Evolutionary conservation across 2,113 vertebrate species (phyloP).

Genomic region (Pithys albifrons): DNA sequence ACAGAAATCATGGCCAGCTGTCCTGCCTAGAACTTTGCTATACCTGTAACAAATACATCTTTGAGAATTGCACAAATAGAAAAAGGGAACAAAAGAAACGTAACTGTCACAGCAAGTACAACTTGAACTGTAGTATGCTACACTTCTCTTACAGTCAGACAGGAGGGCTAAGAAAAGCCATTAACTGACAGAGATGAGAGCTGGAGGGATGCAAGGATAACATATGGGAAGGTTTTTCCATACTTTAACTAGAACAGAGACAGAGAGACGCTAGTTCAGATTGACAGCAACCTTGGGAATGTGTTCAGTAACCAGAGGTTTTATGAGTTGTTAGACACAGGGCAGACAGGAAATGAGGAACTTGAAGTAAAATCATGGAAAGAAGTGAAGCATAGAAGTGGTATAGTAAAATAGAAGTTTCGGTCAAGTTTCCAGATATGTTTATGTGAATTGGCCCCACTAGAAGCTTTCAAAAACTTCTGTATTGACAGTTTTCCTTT

Average conservation of each 20-base stretch:
- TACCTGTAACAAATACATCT: neutral
- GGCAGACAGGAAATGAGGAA: neutral
- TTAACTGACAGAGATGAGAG: neutral
- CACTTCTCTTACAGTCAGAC: fast-evolving
- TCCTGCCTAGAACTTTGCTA: neutral
- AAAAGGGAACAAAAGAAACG: neutral
- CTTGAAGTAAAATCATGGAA: neutral
- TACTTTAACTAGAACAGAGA: neutral
- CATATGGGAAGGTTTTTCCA: neutral
- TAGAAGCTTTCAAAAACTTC: neutral
- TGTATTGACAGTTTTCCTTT: neutral
- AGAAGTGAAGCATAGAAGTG: neutral
- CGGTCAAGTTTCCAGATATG: neutral
- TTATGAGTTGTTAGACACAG: neutral
- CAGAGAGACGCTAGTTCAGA: neutral
- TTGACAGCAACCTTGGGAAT: neutral
- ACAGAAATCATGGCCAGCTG: neutral
- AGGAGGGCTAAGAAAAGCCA: neutral
- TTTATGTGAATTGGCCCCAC: neutral
- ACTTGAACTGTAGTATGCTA: neutral
- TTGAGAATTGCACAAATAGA: neutral
- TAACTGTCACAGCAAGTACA: neutral
- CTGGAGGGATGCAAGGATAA: neutral
- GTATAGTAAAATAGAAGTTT: neutral
- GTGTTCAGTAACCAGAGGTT: neutral